Conservation (phyloP, 2,113 vertebrate species). For the Micromys minutus region DNA sequence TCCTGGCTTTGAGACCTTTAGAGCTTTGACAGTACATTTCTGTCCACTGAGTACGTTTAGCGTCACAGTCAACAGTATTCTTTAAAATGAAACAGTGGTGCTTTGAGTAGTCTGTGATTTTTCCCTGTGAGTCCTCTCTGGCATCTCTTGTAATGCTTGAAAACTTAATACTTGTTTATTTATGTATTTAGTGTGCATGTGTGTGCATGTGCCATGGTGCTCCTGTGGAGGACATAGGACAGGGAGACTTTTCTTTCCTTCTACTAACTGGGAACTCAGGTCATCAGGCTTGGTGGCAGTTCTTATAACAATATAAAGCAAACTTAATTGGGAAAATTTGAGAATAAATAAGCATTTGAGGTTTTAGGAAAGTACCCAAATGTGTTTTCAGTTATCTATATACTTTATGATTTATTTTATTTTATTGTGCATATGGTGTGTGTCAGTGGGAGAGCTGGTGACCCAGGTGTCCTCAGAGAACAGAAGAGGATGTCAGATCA, state of each 20-base stretch:
- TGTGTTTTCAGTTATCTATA: neutral
- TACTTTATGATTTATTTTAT: neutral
- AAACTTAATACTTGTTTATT: neutral
- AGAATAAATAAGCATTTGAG: slow-evolving; percentile 27
- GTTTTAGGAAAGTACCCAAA: neutral
- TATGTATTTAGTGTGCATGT: neutral
- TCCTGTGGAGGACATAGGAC: neutral
- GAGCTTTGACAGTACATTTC: neutral
- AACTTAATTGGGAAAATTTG: neutral
- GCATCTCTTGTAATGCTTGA: neutral
- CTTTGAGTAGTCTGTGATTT: neutral
- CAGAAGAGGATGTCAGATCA: neutral
- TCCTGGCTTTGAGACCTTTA: neutral
- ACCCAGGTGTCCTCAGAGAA: neutral
- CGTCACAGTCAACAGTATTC: neutral
- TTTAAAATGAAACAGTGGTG: neutral
- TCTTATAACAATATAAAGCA: neutral
- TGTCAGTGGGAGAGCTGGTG: neutral
- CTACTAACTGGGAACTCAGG: neutral
- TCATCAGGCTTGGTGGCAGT: too few relatives aligned
- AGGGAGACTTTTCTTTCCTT: neutral
- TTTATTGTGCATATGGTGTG: neutral
- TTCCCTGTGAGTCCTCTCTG: neutral
- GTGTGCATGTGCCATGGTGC: neutral
- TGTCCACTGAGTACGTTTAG: neutral